phyloP scores from a whole-genome alignment of 2,888 invertebrate genomes.

The Tachina lurida region DNA sequence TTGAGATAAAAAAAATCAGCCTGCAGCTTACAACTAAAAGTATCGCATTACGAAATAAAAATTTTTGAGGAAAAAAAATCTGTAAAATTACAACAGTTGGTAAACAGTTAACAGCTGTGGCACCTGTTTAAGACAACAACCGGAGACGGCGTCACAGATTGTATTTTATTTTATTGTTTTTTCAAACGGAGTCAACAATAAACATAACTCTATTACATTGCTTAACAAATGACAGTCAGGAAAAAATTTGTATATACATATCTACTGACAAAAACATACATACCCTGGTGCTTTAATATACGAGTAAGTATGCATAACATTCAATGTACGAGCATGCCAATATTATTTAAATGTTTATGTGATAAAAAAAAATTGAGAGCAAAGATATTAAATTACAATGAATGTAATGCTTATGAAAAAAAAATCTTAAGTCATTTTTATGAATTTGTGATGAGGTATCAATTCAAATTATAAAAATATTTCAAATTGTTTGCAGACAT shows the following conservation, averaged over 20 bases:
- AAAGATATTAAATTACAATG: slow-evolving; percentile 55
- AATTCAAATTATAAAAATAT: not conserved
- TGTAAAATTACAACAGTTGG: slow-evolving; percentile 49
- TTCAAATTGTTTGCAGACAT: no score
- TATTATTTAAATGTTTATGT: slow-evolving; percentile 16
- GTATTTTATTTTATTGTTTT: slow-evolving; percentile 51
- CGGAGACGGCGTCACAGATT: slow-evolving; percentile 41
- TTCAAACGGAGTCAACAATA: slow-evolving; percentile 16
- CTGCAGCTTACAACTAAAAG: slow-evolving; percentile 49
- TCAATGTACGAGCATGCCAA: slow-evolving; percentile 41
- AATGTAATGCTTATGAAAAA: not conserved
- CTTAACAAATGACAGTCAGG: not conserved
- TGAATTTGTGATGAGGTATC: not conserved
- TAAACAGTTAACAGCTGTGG: slow-evolving; percentile 48
- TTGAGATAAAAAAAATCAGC: slow-evolving; percentile 36
- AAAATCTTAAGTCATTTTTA: slow-evolving; percentile 14
- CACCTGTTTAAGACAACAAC: slow-evolving; percentile 65
- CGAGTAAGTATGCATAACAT: not conserved
- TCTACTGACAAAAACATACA: slow-evolving; percentile 30
- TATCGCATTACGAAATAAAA: slow-evolving; percentile 52
- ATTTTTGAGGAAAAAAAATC: not conserved
- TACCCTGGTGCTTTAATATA: not conserved
- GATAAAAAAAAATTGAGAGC: not conserved
- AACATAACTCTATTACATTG: slow-evolving; percentile 33
- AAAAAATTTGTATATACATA: not conserved